Evolutionary conservation across 2,888 invertebrate species (phyloP).

Genomic region (Hartigia nigra): DNA sequence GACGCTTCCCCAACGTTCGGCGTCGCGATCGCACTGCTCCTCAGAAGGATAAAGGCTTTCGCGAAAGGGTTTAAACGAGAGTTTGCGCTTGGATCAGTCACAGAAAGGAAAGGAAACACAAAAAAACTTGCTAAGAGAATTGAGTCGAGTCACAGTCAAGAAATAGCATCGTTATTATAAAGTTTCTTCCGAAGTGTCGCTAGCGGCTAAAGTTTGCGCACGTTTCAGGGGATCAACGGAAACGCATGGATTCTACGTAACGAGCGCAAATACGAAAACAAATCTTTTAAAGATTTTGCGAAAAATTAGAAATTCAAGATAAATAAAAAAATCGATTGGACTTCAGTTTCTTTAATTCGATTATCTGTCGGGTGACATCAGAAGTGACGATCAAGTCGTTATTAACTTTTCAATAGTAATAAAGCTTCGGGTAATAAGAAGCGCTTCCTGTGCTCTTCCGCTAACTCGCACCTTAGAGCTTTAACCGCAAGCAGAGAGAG

Average conservation of each 20-base stretch:
- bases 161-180: neutral
- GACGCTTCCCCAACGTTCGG: slow-evolving; percentile 25
- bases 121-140: neutral
- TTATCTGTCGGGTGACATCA: neutral
- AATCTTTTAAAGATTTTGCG: neutral
- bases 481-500: neutral
- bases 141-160: neutral
- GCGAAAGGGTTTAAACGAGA: neutral
- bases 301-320: neutral
- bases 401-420: neutral
- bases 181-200: neutral
- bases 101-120: neutral
- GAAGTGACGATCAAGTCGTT: neutral
- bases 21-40: neutral
- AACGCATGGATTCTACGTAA: neutral
- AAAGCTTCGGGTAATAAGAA: neutral
- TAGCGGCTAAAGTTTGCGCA: neutral
- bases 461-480: neutral
- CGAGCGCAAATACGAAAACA: neutral
- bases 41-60: neutral
- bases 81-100: neutral
- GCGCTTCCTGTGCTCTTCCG: neutral
- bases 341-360: neutral
- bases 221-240: neutral
- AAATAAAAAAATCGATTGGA: neutral